Base-by-base conservation (phyloP, 1,140 invertebrate species). In the Papilio xuthus region DNA sequence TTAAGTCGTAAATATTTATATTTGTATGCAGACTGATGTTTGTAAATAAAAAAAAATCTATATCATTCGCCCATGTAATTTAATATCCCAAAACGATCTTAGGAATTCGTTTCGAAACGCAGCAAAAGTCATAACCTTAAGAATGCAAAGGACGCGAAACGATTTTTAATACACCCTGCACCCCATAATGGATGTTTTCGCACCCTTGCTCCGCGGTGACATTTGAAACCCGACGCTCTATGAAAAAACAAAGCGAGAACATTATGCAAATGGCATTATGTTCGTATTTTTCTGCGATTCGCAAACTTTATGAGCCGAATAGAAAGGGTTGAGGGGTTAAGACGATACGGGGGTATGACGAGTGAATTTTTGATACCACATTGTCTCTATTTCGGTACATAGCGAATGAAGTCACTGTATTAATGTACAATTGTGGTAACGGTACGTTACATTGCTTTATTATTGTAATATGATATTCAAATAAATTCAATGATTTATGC, bases 201-300 rank as follows among this genome's bases (percentile, higher is more conserved):
- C 90, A 92, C 92, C 91, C 92, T 85, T 84, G 80, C 75, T 82
- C 85, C 88, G 89, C 86, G 92, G 90, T 94, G 92, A 94, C 92
- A 94, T 94, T 94, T 94, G 89, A 92, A 88, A 92, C 85, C 84
- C 85, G 86, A 83, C 83, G 84, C 89, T 91, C 86, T 91, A 92
- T 90, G 90, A 91, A 93, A 93, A 93, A 93, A 92, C 90, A 92
- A 93, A 88, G 87, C 86, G 73, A 79, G 88, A 91, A 93, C 87
- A 93, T 92, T 94, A 94, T 94, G 92, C 92, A 94, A 94, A 94
- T 94, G 91, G 85, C 90, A 90, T 90, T 92, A 92, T 92, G 90
- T 91, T 87, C 88, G 86, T 89, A 90, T 92, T 94, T 92, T 93
- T 93, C 89, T 91, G 87, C 87, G 86, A 87, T 92, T 90, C 87